Conservation (phyloP, 2,888 invertebrate genomes). For the Melieria crassipennis region DNA sequence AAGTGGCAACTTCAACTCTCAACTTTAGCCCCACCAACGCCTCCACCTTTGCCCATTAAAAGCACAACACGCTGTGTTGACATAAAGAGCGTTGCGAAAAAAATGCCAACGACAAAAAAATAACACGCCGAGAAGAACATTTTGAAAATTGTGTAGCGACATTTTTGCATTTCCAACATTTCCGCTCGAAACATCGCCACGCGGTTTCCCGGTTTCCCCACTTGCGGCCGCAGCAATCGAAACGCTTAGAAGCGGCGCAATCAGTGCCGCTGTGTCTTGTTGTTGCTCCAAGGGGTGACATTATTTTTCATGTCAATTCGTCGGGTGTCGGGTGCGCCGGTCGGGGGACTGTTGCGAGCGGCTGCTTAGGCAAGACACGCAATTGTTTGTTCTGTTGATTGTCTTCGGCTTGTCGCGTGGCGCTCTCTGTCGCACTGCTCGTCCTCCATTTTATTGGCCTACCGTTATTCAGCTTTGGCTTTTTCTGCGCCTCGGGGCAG, state of each 20-base stretch:
- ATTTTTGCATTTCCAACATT: slow-evolving; percentile 19
- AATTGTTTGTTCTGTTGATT: slow-evolving; percentile 58
- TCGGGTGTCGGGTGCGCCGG: slow-evolving; percentile 10
- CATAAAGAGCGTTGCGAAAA: slow-evolving; percentile 29
- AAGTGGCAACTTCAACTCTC: slow-evolving; percentile 12
- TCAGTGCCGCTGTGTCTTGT: slow-evolving; percentile 21
- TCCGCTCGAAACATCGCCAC: background rate
- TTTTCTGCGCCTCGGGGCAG: slow-evolving; percentile 38
- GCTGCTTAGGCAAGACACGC: slow-evolving; percentile 24
- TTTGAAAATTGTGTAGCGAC: slow-evolving; percentile 38
- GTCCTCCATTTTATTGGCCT: slow-evolving; percentile 14
- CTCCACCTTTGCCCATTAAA: no score
- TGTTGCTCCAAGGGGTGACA: slow-evolving; percentile 57
- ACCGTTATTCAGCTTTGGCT: slow-evolving; percentile 4
- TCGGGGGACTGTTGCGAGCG: slow-evolving; percentile 16
- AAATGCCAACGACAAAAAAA: slow-evolving; percentile 31
- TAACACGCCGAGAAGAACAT: slow-evolving; percentile 41
- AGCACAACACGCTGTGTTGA: slow-evolving; percentile 39
- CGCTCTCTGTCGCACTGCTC: background rate
- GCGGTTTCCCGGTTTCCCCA: background rate
- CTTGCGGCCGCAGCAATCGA: background rate
- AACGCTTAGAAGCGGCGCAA: background rate
- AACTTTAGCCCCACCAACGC: no score
- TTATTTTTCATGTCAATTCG: slow-evolving; percentile 58
- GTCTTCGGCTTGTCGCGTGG: slow-evolving; percentile 45